Percentiles rank a stretch among this genome's conserved stretches.
phyloP scores from a whole-genome alignment of 2,113 vertebrate genomes.

The Dromaius novaehollandiae region DNA sequence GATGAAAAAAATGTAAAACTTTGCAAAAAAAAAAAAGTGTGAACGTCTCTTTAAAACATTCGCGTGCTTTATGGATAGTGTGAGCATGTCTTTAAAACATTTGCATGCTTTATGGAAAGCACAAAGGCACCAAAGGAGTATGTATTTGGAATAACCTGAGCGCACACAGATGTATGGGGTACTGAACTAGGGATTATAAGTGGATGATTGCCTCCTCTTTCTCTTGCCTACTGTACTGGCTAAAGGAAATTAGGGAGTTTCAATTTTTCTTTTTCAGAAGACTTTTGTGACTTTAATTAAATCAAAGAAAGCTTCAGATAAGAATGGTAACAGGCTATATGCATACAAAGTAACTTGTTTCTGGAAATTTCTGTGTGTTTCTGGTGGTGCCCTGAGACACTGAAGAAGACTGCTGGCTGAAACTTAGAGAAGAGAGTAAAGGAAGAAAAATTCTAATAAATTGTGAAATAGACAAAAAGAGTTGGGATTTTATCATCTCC shows the following conservation, averaged over 20 bases:
- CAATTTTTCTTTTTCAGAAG: not conserved
- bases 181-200: not conserved
- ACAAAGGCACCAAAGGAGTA: not conserved
- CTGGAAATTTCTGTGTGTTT: not conserved
- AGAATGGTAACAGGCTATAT: not conserved
- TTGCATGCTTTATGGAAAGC: not conserved
- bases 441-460: not conserved
- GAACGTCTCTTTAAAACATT: not conserved
- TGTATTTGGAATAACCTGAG: not conserved
- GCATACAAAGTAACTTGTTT: not conserved
- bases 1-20: not conserved
- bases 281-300: not conserved
- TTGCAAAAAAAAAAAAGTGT: too few relatives aligned
- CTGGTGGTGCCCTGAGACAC: not conserved
- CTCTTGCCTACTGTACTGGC: not conserved
- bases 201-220: not conserved
- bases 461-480: too few relatives aligned
- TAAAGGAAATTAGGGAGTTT: not conserved
- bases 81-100: not conserved
- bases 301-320: not conserved
- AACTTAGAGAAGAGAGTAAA: not conserved
- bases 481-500: too few relatives aligned
- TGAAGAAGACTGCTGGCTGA: not conserved
- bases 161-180: not conserved
- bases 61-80: rapidly evolving